Evolutionary conservation across 1,140 invertebrate genomes (phyloP).

Genomic region (Euwallacea similis): DNA sequence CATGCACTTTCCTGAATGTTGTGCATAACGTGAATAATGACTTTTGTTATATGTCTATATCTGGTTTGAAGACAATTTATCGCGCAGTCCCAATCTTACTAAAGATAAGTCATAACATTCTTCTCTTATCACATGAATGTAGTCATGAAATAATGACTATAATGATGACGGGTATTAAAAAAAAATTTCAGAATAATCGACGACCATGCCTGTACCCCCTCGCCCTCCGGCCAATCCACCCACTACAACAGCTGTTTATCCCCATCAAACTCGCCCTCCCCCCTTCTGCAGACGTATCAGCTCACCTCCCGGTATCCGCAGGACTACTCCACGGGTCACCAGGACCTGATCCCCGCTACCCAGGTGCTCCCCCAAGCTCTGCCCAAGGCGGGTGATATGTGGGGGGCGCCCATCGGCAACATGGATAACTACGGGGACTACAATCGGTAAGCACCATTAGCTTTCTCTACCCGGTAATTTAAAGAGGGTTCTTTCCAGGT

Average conservation of each 20-base stretch:
- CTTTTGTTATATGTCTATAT: too few relatives aligned
- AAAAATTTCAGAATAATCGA: conserved; percentile 50
- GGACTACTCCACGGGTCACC: conserved; percentile 39
- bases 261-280: conserved; percentile 52
- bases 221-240: conserved; percentile 48
- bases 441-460: conserved; percentile 20
- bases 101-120: too few relatives aligned
- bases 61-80: too few relatives aligned
- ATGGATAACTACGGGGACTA: conserved; percentile 47
- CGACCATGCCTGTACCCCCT: conserved; percentile 47
- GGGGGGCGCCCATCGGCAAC: conserved; percentile 40
- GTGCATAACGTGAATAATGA: too few relatives aligned
- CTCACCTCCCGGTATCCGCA: conserved; percentile 47
- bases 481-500: conserved; percentile 10
- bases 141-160: too few relatives aligned
- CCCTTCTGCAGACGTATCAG: conserved; percentile 48
- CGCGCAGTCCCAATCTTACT: too few relatives aligned
- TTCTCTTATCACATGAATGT: too few relatives aligned
- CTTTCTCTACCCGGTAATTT: not conserved
- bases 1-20: too few relatives aligned
- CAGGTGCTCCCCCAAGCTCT: conserved; percentile 49
- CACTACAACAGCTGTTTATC: conserved; percentile 51
- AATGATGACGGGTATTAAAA: too few relatives aligned
- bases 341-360: conserved; percentile 48
- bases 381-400: conserved; percentile 48